These are phyloP conservation scores for Caenorhabditis angaria DNA, from an alignment of 2,888 invertebrate species.

Conservation along the genomic window DNA sequence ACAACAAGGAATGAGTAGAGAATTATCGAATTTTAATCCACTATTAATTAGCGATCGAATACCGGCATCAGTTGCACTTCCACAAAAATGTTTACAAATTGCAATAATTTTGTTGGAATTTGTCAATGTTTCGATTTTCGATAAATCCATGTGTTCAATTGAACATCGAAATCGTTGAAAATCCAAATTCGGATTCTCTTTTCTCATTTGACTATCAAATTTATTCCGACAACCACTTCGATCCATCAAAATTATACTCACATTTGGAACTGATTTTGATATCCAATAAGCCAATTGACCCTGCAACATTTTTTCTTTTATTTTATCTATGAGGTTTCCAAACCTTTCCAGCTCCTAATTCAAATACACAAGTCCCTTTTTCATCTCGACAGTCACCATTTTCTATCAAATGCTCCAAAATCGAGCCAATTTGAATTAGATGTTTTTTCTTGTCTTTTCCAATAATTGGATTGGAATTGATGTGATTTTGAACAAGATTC, in stretches of 20 bases:
- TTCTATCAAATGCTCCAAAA: constrained; percentile 53
- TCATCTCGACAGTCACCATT: constrained; percentile 32
- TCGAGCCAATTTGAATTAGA: constrained; percentile 60
- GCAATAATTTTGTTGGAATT: constrained; percentile 40
- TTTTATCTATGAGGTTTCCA: not conserved
- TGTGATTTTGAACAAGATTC: constrained; percentile 35
- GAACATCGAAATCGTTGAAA: constrained; percentile 60
- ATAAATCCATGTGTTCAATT: constrained; percentile 66
- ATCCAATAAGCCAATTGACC: constrained; percentile 66
- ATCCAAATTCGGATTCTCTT: constrained; percentile 49
- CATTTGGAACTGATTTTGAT: constrained; percentile 51
- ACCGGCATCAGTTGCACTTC: constrained; percentile 65
- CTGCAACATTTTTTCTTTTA: constrained; percentile 5
- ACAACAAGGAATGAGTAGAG: constrained; percentile 64
- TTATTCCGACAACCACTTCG: constrained; percentile 62
- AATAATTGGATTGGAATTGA: constrained; percentile 30
- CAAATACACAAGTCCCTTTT: constrained; percentile 47
- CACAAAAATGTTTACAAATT: constrained; percentile 68
- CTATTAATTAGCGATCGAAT: constrained; percentile 40
- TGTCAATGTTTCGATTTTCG: constrained; percentile 48
- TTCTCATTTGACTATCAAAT: constrained; percentile 54
- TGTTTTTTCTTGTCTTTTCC: constrained; percentile 52
- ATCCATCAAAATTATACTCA: constrained; percentile 60
- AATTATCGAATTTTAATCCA: constrained; percentile 44
- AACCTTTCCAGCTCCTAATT: constrained; percentile 64